Evolutionary conservation across 2,113 vertebrate genomes (phyloP), one percentile per base, ranked within the genome.

Genomic region (Rhinichthys klamathensis): DNA sequence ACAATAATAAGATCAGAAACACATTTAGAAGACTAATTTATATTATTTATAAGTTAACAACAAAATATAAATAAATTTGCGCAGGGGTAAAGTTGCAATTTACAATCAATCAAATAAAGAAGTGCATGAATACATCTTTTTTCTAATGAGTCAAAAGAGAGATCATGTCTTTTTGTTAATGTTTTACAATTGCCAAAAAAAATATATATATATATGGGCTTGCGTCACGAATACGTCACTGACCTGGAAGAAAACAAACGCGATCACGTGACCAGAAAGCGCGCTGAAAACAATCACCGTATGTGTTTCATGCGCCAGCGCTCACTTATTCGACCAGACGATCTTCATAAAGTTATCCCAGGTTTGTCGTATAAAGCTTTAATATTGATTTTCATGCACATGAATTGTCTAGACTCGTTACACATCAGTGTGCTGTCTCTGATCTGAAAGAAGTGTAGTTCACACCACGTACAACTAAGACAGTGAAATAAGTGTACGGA

Each of bases 221-320:
- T 41, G 32, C 35, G 35, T 61, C 56, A 25, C 6, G 61, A 23
- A 69, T 46, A 35, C 79, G 79, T 44, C 61, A 81, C 44, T 69
- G 51, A 81, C 79, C 79, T 15, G 79, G 79, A 81, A 81, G 79
- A 49, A 81, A 81, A 81, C 60, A 80, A 27, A 10, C 12, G 61
- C 10, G 27, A 32, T 69, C 79, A 81, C 79, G 61, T 81, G 79
- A 69, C 27, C 27, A 67, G 61, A 81, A 81, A 67, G 79, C 79
- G 79, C 79, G 79, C 79, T 69, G 79, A 81, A 44, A 51, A 81
- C 44, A 16, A 32, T 61, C 16, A 8, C n/a, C 61, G 38, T 41
- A 8, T 81, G 60, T 4, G 30, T 27, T 56, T 35, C 3, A 44
- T 16, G 3, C 21, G 2, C 12, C 18, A 16, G 12, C 6, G 1